Evolutionary conservation across 2,797 vertebrate genomes (phyloP).

Genomic region (Octomys mimax): DNA sequence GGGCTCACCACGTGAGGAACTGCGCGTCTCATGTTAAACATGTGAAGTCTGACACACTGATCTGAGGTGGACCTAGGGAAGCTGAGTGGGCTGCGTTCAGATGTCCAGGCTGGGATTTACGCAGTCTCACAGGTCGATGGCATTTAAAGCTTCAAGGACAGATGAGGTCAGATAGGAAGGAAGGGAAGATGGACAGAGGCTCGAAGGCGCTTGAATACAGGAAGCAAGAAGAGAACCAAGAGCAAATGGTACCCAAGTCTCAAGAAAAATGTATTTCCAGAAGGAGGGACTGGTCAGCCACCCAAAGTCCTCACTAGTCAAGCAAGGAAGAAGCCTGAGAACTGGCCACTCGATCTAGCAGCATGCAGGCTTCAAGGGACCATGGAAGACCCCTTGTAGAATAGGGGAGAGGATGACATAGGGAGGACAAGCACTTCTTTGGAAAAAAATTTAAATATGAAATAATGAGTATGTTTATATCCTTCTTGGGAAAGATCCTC

Average conservation of each 20-base stretch:
- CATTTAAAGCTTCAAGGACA: neutral
- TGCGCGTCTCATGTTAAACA: neutral
- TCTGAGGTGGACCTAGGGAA: neutral
- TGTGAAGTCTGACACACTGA: neutral
- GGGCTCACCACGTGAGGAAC: neutral
- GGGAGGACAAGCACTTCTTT: neutral
- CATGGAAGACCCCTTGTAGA: neutral
- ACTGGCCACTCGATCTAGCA: neutral
- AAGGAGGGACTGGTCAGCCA: neutral
- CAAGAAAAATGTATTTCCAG: neutral
- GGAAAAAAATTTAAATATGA: neutral
- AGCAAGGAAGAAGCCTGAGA: neutral
- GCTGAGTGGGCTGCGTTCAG: neutral
- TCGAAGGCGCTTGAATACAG: neutral
- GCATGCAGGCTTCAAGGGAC: neutral
- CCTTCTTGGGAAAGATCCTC: conserved; percentile 17
- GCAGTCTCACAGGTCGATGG: neutral
- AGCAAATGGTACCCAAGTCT: neutral
- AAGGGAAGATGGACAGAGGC: neutral
- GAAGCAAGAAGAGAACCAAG: neutral
- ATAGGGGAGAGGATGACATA: neutral
- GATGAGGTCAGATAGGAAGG: neutral
- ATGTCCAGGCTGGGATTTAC: neutral
- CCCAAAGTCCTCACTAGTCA: neutral
- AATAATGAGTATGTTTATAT: neutral